phyloP scores from a whole-genome alignment of 1,140 invertebrate species.

The Ooceraea biroi region DNA sequence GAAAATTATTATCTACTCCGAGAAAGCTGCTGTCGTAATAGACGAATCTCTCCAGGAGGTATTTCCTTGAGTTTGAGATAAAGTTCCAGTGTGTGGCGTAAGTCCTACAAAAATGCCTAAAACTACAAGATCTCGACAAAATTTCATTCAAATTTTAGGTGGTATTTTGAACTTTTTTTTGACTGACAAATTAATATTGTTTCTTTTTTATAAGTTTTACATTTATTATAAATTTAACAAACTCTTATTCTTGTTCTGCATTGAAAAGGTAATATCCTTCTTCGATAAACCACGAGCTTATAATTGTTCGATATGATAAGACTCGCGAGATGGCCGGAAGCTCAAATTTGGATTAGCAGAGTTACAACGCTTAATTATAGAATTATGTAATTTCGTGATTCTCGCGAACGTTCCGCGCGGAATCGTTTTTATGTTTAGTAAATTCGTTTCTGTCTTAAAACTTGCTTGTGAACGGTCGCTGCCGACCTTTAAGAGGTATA shows the following conservation, averaged over 20 bases:
- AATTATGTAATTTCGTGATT: constrained; percentile 27
- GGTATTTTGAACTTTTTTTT: no score
- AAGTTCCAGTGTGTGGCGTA: no score
- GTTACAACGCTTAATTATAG: constrained; percentile 60
- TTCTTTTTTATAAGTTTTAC: no score
- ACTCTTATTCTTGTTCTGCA: background rate
- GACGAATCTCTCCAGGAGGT: background rate
- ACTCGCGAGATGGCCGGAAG: constrained; percentile 13
- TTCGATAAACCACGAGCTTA: constrained; percentile 29
- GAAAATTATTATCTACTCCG: background rate
- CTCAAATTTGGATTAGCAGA: constrained; percentile 10
- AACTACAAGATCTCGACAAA: no score
- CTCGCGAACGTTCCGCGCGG: background rate
- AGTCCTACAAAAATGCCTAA: no score
- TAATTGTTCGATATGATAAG: constrained; percentile 36
- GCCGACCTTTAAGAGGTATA: constrained; percentile 33
- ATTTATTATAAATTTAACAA: no score
- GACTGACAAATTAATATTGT: no score
- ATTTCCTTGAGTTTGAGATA: no score
- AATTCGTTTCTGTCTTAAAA: constrained; percentile 42
- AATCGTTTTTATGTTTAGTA: background rate
- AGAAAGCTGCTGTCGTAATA: background rate
- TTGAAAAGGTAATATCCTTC: constrained; percentile 5
- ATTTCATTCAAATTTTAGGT: no score
- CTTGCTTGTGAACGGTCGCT: background rate